Percentiles rank a stretch among this genome's conserved stretches.
phyloP scores from a whole-genome alignment of 2,113 vertebrate species.

The Etia nguti region DNA sequence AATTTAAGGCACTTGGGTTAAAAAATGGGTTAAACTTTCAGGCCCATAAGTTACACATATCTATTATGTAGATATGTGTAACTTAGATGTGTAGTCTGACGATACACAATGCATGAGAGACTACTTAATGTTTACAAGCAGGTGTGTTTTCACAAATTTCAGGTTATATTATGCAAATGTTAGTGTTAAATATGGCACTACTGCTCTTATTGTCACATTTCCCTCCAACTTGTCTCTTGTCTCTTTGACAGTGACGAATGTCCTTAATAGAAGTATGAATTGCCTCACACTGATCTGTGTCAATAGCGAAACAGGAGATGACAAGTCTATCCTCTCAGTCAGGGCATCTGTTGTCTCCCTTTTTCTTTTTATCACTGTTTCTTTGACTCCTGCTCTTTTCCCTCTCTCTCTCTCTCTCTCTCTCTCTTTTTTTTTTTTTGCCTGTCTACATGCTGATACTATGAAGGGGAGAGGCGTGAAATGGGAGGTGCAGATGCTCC shows the following conservation, averaged over 20 bases:
- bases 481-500: slow-evolving; percentile 8
- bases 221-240: background rate
- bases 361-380: background rate
- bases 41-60: background rate
- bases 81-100: background rate
- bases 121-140: background rate
- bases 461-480: background rate
- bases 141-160: background rate
- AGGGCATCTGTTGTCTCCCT: background rate
- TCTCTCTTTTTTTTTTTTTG: background rate
- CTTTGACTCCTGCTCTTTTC: background rate
- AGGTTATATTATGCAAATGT: background rate
- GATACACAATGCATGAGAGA: background rate
- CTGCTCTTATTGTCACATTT: background rate
- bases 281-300: background rate
- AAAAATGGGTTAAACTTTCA: background rate
- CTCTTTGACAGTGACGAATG: slow-evolving; percentile 16
- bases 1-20: background rate
- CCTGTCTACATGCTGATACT: background rate
- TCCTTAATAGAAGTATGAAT: background rate
- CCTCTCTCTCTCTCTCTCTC: too few species aligned
- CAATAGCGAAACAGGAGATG: background rate
- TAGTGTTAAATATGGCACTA: background rate
- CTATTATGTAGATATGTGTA: background rate
- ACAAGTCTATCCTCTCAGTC: background rate